Evolutionary conservation across 2,888 invertebrate genomes (phyloP).

Genomic region (Desoria tigrina): DNA sequence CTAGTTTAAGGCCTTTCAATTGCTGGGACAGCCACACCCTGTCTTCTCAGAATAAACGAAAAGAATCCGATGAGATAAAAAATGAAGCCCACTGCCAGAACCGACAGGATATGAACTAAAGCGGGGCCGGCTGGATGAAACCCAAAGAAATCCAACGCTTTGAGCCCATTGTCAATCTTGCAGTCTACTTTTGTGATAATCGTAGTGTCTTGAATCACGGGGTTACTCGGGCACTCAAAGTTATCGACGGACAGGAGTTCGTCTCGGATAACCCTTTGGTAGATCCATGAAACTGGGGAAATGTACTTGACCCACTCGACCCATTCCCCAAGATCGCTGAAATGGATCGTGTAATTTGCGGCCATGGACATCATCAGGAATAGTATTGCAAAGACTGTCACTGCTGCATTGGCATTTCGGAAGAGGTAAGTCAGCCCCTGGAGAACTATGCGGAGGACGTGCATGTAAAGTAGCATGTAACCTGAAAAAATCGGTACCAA

Average conservation of each 20-base stretch:
- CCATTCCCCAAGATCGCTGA: slow-evolving; percentile 67
- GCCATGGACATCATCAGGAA: slow-evolving; percentile 65
- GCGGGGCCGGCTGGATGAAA: slow-evolving; percentile 30
- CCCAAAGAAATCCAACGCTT: slow-evolving; percentile 43
- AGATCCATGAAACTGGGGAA: slow-evolving; percentile 73
- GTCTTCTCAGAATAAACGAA: slow-evolving; percentile 37
- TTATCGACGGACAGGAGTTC: slow-evolving; percentile 62
- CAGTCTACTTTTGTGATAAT: slow-evolving; percentile 68
- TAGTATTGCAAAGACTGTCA: slow-evolving; percentile 65
- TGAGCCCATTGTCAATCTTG: slow-evolving; percentile 40
- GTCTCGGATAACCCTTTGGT: slow-evolving; percentile 67
- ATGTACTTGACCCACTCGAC: slow-evolving; percentile 68
- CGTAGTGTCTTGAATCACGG: slow-evolving; percentile 83
- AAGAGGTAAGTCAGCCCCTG: slow-evolving; percentile 69
- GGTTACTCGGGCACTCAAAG: slow-evolving; percentile 57
- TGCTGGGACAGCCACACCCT: slow-evolving; percentile 38
- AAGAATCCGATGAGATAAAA: slow-evolving; percentile 28
- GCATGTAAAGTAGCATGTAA: slow-evolving; percentile 57
- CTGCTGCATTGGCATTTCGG: slow-evolving; percentile 65
- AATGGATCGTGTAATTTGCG: slow-evolving; percentile 71
- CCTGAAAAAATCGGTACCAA: slow-evolving; percentile 49
- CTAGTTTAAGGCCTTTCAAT: slow-evolving; percentile 39
- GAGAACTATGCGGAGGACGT: slow-evolving; percentile 55
- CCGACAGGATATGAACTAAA: slow-evolving; percentile 24
- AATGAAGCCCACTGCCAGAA: slow-evolving; percentile 15